These are phyloP conservation scores for Suricata suricatta DNA, from an alignment of 2,113 vertebrate genomes.

Conservation along the genomic window DNA sequence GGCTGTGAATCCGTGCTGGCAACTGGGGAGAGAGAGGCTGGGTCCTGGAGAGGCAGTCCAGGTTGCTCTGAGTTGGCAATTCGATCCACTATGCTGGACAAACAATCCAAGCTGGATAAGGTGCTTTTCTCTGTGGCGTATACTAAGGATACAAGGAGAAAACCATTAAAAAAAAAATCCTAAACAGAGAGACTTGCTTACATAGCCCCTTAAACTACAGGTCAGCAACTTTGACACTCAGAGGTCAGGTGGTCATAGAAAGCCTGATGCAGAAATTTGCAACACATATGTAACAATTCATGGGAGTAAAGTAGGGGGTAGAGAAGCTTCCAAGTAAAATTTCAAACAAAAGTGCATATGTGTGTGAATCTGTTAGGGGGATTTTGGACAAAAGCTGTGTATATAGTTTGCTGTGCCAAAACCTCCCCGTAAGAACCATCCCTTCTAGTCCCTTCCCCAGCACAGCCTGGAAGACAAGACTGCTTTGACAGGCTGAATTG, in stretches of 20 bases:
- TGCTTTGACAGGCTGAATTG: background rate
- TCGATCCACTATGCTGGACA: constrained; percentile 98
- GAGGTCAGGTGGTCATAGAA: constrained; percentile 46
- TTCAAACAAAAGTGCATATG: background rate
- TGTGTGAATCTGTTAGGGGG: background rate
- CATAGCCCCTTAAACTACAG: background rate
- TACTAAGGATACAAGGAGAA: constrained; percentile 78
- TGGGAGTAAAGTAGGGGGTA: background rate
- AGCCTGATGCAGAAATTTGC: constrained; percentile 38
- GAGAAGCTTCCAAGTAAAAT: background rate
- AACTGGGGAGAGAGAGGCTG: constrained; percentile 85
- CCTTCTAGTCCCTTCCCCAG: background rate
- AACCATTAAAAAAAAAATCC: background rate
- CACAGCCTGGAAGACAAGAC: background rate
- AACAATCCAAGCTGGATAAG: constrained; percentile 94
- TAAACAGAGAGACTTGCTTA: constrained; percentile 29
- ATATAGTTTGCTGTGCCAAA: background rate
- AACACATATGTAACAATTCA: constrained; percentile 40
- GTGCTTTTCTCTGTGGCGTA: constrained; percentile 82
- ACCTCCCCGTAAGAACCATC: background rate
- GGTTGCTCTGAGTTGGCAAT: constrained; percentile 89
- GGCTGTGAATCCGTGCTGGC: constrained; percentile 90
- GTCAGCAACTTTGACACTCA: constrained; percentile 46
- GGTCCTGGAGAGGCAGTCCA: constrained; percentile 81
- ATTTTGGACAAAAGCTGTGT: background rate